Percentiles rank a stretch among this genome's conserved stretches.
phyloP scores from a whole-genome alignment of 2,797 vertebrate genomes.

The Iguana delicatissima region DNA sequence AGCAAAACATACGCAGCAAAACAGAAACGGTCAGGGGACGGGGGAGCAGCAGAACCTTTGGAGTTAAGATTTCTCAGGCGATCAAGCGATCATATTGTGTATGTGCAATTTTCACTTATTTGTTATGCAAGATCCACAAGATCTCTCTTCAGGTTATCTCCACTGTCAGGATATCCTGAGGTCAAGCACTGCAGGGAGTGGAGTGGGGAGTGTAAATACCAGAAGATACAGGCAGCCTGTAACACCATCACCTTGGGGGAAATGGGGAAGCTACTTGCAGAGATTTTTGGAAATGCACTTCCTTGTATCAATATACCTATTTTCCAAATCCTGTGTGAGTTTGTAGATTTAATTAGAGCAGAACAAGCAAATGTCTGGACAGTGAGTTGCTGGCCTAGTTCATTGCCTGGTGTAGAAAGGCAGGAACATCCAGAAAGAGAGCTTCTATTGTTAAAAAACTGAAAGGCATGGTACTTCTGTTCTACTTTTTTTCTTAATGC shows the following conservation, averaged over 20 bases:
- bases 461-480: too few species aligned
- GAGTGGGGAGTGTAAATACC: not conserved
- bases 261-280: not conserved
- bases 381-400: not conserved
- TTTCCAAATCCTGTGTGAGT: not conserved
- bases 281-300: not conserved
- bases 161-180: too few species aligned
- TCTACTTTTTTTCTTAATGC: too few species aligned
- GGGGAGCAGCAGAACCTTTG: not conserved
- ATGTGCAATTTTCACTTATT: not conserved
- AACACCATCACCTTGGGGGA: not conserved
- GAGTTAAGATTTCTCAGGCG: not conserved
- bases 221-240: not conserved
- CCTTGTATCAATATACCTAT: not conserved
- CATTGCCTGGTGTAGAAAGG: too few species aligned
- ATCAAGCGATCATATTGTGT: not conserved
- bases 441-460: too few species aligned
- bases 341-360: not conserved
- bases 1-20: slow-evolving; percentile 16
- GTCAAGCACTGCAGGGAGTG: not conserved
- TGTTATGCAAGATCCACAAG: not conserved
- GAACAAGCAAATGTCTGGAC: not conserved
- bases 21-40: not conserved
- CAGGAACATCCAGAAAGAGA: too few species aligned
- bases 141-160: not conserved